Evolutionary conservation across 2,888 invertebrate genomes (phyloP), one percentile per base, ranked within the genome.

Genomic region (Yponomeuta plumbellus): DNA sequence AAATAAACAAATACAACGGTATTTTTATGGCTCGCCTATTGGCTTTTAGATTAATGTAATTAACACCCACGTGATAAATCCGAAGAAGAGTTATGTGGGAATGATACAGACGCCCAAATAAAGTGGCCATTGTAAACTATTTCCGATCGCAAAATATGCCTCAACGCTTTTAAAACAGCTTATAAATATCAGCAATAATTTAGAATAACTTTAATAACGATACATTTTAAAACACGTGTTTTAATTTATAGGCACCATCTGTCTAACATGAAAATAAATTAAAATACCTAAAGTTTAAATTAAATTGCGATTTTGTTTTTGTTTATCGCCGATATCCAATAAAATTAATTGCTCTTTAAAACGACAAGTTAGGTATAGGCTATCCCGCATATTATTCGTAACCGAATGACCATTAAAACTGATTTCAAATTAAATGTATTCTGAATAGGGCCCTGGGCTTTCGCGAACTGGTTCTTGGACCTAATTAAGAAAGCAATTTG

Each of bases 401-500:
- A 17, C 44, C 13, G 17, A 52, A 13, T 13, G 44, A 13, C 17
- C 17, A 71, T 72, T 72, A 75, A 75, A 74, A 73, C 72, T 75
- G 71, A 67, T 69, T 70, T 70, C 69, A 72, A 65, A 39, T 22
- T 66, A 59, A 59, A 65, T 11, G 39, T 65, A 52, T 52, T 52
- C 58, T 13, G n/a, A 11, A 58, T 11, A 52, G 61, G 62, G 62
- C 57, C 39, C 58, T 63, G 61, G 52, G 61, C 61, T 68, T 69
- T 67, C 64, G 69, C 66, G 72, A 65, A 80, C 84, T 78, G 81
- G 85, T 83, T 71, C 67, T 73, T 71, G 75, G 75, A 75, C 75
- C 80, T 89, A 88, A 89, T 88, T 88, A 89, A 86, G 83, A 85
- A 88, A 83, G 84, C 85, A 84, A 87, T 88, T 86, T 83, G 86